Evolutionary conservation across 2,888 invertebrate genomes (phyloP).

Genomic region (Laspeyria flexula): DNA sequence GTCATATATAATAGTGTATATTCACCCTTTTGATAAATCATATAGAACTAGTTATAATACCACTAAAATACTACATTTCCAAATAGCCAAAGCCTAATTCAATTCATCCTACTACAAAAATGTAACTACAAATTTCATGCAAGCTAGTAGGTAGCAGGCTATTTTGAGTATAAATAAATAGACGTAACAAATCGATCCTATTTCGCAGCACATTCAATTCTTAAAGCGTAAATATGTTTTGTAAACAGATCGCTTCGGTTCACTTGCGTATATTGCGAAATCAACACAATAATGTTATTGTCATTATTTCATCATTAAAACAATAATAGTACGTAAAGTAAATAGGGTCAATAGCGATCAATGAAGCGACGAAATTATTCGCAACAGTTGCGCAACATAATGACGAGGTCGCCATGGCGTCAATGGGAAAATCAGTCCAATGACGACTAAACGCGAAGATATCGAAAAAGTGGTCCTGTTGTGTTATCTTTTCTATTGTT

Average conservation of each 20-base stretch:
- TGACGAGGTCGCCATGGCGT: constrained; percentile 36
- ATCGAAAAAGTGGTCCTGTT: constrained; percentile 15
- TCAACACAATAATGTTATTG: constrained; percentile 24
- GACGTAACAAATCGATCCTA: neutral
- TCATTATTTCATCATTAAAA: constrained; percentile 35
- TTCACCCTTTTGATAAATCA: no score
- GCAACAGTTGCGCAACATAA: constrained; percentile 39
- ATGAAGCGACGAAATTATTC: constrained; percentile 31
- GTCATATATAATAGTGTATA: no score
- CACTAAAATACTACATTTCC: no score
- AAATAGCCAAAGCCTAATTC: no score
- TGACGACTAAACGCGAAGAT: constrained; percentile 16
- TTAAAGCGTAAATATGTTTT: constrained; percentile 19
- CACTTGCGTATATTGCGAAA: constrained; percentile 21
- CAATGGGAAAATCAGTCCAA: constrained; percentile 41
- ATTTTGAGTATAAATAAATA: neutral
- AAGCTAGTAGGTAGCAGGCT: no score
- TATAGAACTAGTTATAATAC: no score
- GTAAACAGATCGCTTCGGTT: constrained; percentile 16
- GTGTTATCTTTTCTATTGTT: neutral
- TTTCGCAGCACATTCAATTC: neutral
- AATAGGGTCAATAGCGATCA: constrained; percentile 42
- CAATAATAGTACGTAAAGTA: constrained; percentile 27
- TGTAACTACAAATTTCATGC: no score
- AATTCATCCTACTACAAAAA: no score